Evolutionary conservation across 2,888 invertebrate genomes (phyloP).

Genomic region (Carabus problematicus): DNA sequence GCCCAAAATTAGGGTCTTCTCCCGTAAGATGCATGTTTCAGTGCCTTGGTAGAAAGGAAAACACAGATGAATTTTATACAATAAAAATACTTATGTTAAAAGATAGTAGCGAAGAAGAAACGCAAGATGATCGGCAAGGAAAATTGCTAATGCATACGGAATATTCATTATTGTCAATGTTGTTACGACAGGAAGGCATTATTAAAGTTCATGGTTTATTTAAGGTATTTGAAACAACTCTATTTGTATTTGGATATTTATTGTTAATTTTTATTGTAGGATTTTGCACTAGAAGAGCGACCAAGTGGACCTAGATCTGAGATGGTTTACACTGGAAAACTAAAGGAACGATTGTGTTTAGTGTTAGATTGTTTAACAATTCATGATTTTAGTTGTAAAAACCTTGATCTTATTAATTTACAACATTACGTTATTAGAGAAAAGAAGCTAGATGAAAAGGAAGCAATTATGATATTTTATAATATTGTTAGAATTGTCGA

Average conservation of each 20-base stretch:
- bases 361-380: conserved; percentile 77
- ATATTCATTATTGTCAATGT: conserved; percentile 72
- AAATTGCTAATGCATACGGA: conserved; percentile 82
- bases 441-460: conserved; percentile 76
- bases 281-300: conserved; percentile 72
- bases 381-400: conserved; percentile 68
- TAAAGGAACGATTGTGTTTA: conserved; percentile 69
- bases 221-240: conserved; percentile 63
- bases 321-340: conserved; percentile 64
- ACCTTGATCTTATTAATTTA: conserved; percentile 64
- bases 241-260: neutral
- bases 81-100: conserved; percentile 66
- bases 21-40: conserved; percentile 80
- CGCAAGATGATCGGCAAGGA: conserved; percentile 77
- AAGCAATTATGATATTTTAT: conserved; percentile 76
- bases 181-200: conserved; percentile 75
- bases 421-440: conserved; percentile 80
- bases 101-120: conserved; percentile 66
- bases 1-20: conserved; percentile 74
- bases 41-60: conserved; percentile 74
- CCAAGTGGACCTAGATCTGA: conserved; percentile 61
- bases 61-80: conserved; percentile 73
- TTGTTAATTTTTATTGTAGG: conserved; percentile 61
- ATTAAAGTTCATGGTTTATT: conserved; percentile 80
- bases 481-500: conserved; percentile 77